These are phyloP conservation scores for Phenganax marumi DNA, from an alignment of 92 coral and sea anemone species.

Conservation along the genomic window DNA sequence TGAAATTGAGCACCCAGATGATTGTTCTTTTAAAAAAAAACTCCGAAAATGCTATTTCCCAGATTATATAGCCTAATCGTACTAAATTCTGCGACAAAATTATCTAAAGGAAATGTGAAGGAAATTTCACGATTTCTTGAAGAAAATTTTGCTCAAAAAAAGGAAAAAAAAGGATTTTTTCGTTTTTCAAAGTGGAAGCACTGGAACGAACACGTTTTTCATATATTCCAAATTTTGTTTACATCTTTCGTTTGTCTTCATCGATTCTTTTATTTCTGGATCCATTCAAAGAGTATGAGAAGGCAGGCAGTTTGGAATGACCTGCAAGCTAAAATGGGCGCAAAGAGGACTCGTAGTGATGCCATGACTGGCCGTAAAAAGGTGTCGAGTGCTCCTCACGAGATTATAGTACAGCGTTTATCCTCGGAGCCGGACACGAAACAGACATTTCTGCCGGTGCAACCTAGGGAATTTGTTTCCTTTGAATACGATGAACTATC, in stretches of 20 bases:
- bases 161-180: no score
- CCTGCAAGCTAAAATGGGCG: slow-evolving; percentile 13
- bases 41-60: no score
- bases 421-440: slow-evolving; percentile 42
- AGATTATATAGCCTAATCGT: no score
- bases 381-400: slow-evolving; percentile 44
- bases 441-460: slow-evolving; percentile 34
- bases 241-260: slow-evolving; percentile 6
- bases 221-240: not conserved
- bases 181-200: no score
- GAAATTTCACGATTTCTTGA: no score
- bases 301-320: slow-evolving; percentile 20
- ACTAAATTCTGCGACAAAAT: no score
- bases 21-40: no score
- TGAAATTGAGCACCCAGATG: no score
- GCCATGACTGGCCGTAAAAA: slow-evolving; percentile 40
- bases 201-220: not conserved
- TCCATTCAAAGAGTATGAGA: not conserved
- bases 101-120: no score
- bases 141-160: no score
- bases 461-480: slow-evolving; percentile 31
- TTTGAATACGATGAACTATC: slow-evolving; percentile 30
- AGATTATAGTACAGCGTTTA: slow-evolving; percentile 33
- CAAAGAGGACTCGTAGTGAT: slow-evolving; percentile 6
- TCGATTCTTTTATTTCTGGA: not conserved